Evolutionary conservation across 2,797 vertebrate species (phyloP).

Genomic region (Taenioides sp.): DNA sequence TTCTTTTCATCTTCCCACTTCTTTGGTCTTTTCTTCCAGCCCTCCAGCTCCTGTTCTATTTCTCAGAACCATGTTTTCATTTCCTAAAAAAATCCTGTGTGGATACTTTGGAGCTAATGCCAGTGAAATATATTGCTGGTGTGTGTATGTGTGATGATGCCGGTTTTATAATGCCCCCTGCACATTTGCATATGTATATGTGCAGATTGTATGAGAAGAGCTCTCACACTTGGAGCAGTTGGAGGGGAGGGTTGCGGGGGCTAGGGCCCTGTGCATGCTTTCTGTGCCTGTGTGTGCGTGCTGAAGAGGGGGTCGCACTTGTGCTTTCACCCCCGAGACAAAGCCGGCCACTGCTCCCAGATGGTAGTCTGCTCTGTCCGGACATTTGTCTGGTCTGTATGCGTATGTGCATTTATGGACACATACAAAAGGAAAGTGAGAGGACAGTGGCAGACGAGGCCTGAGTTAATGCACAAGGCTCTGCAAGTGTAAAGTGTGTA

Average conservation of each 20-base stretch:
- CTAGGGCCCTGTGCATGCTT: constrained; percentile 61
- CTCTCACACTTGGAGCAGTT: constrained; percentile 73
- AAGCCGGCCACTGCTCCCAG: constrained; percentile 78
- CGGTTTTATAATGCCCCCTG: constrained; percentile 71
- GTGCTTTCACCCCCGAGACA: constrained; percentile 67
- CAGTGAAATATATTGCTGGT: constrained; percentile 50
- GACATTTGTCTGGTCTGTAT: constrained; percentile 71
- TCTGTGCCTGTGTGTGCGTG: constrained; percentile 41
- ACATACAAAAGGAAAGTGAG: constrained; percentile 52
- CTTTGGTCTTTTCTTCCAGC: constrained; percentile 42
- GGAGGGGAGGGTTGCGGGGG: constrained; percentile 60
- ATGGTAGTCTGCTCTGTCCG: constrained; percentile 78
- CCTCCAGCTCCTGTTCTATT: constrained; percentile 54
- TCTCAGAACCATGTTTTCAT: constrained; percentile 54
- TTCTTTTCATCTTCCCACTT: constrained; percentile 51
- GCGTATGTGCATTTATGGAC: constrained; percentile 51
- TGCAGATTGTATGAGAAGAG: constrained; percentile 77
- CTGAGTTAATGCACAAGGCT: constrained; percentile 13
- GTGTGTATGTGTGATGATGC: constrained; percentile 55
- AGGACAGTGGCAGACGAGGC: constrained; percentile 23
- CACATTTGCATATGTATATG: constrained; percentile 82
- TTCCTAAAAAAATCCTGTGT: constrained; percentile 54
- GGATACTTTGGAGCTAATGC: constrained; percentile 51
- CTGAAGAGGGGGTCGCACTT: constrained; percentile 50
- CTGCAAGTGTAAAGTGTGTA: background rate